Base-by-base conservation (phyloP, 2,797 vertebrate species). In the Petrocephalus schoutedeni region DNA sequence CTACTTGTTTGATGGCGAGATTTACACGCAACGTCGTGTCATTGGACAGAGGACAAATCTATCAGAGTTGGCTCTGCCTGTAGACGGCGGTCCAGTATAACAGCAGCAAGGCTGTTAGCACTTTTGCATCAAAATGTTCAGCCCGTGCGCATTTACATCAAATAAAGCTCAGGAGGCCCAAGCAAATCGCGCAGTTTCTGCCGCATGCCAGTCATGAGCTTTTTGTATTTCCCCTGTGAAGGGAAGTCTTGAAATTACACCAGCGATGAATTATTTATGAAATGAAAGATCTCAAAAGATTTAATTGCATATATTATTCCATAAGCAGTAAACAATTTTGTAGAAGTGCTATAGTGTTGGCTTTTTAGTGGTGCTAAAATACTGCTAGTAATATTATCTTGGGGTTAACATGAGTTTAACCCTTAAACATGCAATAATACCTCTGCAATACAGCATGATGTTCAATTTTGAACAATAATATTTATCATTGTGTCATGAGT, bases 221-320 rank as follows among this genome's bases (percentile, higher is more conserved):
- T 86, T 86, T 86, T 32, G 56, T 32, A 86, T 58, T 86, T 58
- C 85, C 54, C 56, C 85, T 10, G 85, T 58, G 85, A 36, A 86
- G 85, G 28, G 7, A 59, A 77, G 51, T 67, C 67, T 87, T 77
- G 53, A 74, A 87, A 87, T 87, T 87, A 53, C 49, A 74, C 67
- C 32, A 14, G 7, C 32, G 16, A 77, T 87, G 86, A 87, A 87
- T 87, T 74, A 87, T 87, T 87, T 71, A 87, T 87, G 64, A 87
- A 87, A 87, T 53, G 61, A 87, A 77, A 77, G 45, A 53, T 56
- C 86, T 87, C 49, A 74, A 74, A 87, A 87, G 86, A 80, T 74
- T 87, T 87, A 74, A 87, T 86, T 54, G 85, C 56, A 59, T 86
- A 32, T 86, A 86, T 86, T 86, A 86, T 86, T 58, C 85, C 19